Evolutionary conservation across 2,113 vertebrate genomes (phyloP).

Genomic region (Okapia johnstoni): DNA sequence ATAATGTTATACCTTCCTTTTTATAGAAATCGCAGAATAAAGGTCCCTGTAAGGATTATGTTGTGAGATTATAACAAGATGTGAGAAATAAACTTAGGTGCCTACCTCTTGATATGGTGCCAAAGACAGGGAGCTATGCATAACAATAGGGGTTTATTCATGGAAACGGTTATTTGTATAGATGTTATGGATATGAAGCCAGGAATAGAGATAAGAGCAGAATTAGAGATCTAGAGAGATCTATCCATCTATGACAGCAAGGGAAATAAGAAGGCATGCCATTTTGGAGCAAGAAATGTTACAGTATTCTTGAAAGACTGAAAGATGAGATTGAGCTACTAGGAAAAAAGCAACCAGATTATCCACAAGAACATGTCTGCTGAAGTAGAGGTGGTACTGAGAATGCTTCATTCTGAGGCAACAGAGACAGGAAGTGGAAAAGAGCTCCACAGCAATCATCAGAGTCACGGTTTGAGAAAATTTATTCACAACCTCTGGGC

Average conservation of each 20-base stretch:
- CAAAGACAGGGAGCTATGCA: neutral
- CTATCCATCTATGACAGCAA: neutral
- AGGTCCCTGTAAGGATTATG: neutral
- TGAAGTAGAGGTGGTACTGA: neutral
- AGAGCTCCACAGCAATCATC: neutral
- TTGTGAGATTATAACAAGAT: neutral
- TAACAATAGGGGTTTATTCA: neutral
- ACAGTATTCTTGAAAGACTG: neutral
- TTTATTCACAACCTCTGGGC: neutral
- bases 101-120: neutral
- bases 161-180: neutral
- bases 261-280: neutral
- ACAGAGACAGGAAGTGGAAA: neutral
- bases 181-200: neutral
- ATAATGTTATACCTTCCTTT: neutral
- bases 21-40: neutral
- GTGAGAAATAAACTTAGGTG: neutral
- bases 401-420: neutral
- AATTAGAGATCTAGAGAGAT: neutral
- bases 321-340: neutral
- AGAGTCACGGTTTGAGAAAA: neutral
- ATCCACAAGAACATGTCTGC: neutral
- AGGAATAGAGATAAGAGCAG: neutral
- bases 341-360: neutral
- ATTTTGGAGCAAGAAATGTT: neutral